A percentile compares a stretch with the other conserved stretches of the same genome.
These are phyloP conservation scores for Silurus asotus DNA, from an alignment of 2,113 vertebrate genomes.

Conservation along the genomic window DNA sequence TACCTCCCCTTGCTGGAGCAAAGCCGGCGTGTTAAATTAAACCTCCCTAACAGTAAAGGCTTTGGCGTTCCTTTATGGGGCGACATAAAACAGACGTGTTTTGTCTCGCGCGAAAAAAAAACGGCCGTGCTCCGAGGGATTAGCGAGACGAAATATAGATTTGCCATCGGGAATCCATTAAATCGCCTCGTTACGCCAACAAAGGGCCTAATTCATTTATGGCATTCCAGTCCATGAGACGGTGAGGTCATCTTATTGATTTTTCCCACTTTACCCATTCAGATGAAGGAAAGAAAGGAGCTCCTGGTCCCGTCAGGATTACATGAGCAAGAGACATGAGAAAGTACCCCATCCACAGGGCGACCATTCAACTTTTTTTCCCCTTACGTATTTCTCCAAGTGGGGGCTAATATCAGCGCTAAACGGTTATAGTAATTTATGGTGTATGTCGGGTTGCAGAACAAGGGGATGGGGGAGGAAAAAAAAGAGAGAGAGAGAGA, in stretches of 20 bases:
- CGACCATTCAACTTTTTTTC: slow-evolving; percentile 31
- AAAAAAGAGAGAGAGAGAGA: too few species aligned
- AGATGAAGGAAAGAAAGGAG: slow-evolving; percentile 36
- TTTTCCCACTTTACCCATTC: slow-evolving; percentile 55
- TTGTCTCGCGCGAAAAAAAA: slow-evolving; percentile 39
- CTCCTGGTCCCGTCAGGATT: background rate
- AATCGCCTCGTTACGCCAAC: slow-evolving; percentile 56
- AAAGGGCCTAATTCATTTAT: slow-evolving; percentile 70
- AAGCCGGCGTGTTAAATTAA: slow-evolving; percentile 53
- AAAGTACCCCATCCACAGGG: slow-evolving; percentile 21
- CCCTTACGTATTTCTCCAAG: slow-evolving; percentile 44
- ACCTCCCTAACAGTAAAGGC: slow-evolving; percentile 49
- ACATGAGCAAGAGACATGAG: slow-evolving; percentile 29
- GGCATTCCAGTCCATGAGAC: slow-evolving; percentile 62
- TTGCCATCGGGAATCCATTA: slow-evolving; percentile 58
- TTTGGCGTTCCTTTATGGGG: slow-evolving; percentile 40
- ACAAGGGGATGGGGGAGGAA: slow-evolving; percentile 53
- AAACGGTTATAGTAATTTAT: slow-evolving; percentile 69
- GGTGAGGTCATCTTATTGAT: slow-evolving; percentile 72
- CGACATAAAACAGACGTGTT: slow-evolving; percentile 46
- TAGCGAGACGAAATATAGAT: slow-evolving; percentile 59
- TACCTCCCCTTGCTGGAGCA: slow-evolving; percentile 54
- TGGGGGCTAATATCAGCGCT: slow-evolving; percentile 58
- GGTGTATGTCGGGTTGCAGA: slow-evolving; percentile 55
- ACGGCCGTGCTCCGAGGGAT: slow-evolving; percentile 46